A percentile compares a stretch with the other conserved stretches of the same genome.
These are phyloP conservation scores for Cuculus canorus DNA, from an alignment of 2,797 vertebrate species.

Conservation along the genomic window DNA sequence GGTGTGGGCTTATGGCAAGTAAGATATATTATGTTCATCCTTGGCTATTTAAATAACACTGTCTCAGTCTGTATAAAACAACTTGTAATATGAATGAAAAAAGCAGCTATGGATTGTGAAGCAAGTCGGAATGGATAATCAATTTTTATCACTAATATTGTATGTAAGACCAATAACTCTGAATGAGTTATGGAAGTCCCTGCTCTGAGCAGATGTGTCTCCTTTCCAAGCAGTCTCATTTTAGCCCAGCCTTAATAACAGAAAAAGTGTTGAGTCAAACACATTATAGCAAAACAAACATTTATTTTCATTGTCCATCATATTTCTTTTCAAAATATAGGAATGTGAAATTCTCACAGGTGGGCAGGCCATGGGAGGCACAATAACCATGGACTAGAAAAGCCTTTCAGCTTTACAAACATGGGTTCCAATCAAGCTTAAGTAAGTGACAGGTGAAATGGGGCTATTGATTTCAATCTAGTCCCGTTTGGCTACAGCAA, in stretches of 20 bases:
- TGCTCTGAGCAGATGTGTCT: slow-evolving; percentile 38
- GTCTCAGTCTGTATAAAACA: slow-evolving; percentile 67
- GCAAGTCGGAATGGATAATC: slow-evolving; percentile 80
- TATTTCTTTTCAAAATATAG: not conserved
- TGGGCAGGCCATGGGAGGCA: not conserved
- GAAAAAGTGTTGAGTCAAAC: not conserved
- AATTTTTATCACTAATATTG: slow-evolving; percentile 81
- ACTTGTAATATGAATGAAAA: slow-evolving; percentile 72
- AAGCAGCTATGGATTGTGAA: slow-evolving; percentile 74
- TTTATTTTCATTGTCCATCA: not conserved
- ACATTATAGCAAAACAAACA: not conserved
- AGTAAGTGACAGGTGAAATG: slow-evolving; percentile 56
- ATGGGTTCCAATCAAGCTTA: slow-evolving; percentile 54
- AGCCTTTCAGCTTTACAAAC: slow-evolving; percentile 47
- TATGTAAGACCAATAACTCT: slow-evolving; percentile 67
- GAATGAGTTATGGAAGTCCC: slow-evolving; percentile 72
- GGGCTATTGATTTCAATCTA: slow-evolving; percentile 64
- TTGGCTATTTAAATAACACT: slow-evolving; percentile 72
- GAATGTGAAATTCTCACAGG: not conserved
- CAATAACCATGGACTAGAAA: not conserved
- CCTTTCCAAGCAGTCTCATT: slow-evolving; percentile 33
- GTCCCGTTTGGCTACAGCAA: slow-evolving; percentile 36
- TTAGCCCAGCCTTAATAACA: slow-evolving; percentile 13
- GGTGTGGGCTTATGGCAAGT: slow-evolving; percentile 51
- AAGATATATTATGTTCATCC: slow-evolving; percentile 50